A percentile compares a stretch with the other conserved stretches of the same genome.
These are phyloP conservation scores for Prietella phreatophila DNA, from an alignment of 2,113 vertebrate genomes.

Conservation along the genomic window DNA sequence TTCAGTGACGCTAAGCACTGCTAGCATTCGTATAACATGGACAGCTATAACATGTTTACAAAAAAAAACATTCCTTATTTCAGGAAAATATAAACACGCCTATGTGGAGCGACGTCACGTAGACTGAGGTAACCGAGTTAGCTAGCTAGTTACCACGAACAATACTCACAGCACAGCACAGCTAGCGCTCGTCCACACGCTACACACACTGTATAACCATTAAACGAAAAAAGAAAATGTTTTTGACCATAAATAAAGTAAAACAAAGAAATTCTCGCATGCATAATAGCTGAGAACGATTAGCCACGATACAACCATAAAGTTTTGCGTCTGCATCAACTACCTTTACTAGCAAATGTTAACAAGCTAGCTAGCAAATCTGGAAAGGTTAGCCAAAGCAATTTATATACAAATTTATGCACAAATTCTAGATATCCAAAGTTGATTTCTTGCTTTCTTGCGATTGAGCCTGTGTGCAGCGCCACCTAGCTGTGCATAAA, in stretches of 20 bases:
- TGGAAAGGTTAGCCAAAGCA: background rate
- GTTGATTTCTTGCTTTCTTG: background rate
- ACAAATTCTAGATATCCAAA: background rate
- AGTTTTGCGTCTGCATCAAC: background rate
- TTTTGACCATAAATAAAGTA: background rate
- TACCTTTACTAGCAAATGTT: background rate
- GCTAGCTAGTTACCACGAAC: background rate
- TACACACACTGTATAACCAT: background rate
- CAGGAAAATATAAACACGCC: background rate
- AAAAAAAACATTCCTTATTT: background rate
- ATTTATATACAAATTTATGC: background rate
- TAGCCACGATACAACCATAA: background rate
- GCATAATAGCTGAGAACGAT: background rate
- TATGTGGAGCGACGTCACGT: background rate
- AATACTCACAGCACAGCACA: background rate
- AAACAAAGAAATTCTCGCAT: background rate
- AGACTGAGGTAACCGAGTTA: background rate
- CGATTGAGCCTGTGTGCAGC: background rate
- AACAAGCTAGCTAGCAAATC: background rate
- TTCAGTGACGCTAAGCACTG: background rate
- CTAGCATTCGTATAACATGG: background rate
- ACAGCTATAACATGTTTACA: background rate
- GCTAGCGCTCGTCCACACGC: background rate
- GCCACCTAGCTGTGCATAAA: background rate
- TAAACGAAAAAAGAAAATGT: background rate